Conservation (phyloP, 2,888 invertebrate species). For the Hemithea aestivaria region DNA sequence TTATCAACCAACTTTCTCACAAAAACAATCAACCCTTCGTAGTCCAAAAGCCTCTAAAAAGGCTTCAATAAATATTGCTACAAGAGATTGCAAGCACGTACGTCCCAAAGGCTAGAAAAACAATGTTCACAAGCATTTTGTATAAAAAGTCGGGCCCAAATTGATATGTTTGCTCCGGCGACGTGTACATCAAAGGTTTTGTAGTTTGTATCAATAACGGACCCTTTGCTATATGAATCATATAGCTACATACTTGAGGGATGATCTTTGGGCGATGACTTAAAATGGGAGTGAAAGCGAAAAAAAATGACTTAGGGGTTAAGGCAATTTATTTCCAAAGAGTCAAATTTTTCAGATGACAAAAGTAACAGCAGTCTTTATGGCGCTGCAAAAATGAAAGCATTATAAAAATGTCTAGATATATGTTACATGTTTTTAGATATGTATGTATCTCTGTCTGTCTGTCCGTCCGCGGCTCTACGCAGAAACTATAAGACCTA, state of each 20-base stretch:
- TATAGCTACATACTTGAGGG: slow-evolving; percentile 42
- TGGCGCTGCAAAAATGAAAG: too few species aligned
- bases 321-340: too few species aligned
- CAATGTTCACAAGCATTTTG: slow-evolving; percentile 25
- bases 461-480: too few species aligned
- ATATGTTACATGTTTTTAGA: too few species aligned
- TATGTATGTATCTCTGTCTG: too few species aligned
- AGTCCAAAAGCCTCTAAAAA: too few species aligned
- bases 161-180: slow-evolving; percentile 59
- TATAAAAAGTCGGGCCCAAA: slow-evolving; percentile 31
- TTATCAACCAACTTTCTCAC: not conserved
- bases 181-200: slow-evolving; percentile 65
- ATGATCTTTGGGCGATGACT: slow-evolving; percentile 24
- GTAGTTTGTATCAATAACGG: slow-evolving; percentile 61
- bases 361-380: too few species aligned
- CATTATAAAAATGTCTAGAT: too few species aligned
- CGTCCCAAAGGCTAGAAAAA: slow-evolving; percentile 25
- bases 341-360: too few species aligned
- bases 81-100: slow-evolving; percentile 27
- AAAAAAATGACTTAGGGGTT: slow-evolving; percentile 1
- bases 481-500: too few species aligned
- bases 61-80: slow-evolving; percentile 24
- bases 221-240: slow-evolving; percentile 63
- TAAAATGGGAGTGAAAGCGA: slow-evolving; percentile 23
- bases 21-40: slow-evolving; percentile 4